Conservation (phyloP, 1,140 invertebrate genomes). For the Eulimnadia texana region DNA sequence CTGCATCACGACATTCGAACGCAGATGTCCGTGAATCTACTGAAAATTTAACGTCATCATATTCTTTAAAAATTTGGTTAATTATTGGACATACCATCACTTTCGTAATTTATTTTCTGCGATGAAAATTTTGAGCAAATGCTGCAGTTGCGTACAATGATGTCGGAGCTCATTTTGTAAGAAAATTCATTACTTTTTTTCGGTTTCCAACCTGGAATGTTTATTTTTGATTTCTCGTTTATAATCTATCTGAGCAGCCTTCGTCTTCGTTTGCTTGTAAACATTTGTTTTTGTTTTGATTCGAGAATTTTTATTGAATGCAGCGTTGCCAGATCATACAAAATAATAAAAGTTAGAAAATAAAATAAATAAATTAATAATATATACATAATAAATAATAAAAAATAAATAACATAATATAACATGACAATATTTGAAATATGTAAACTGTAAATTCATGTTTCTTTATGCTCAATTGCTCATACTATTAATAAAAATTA, state of each 20-base stretch:
- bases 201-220: neutral
- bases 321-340: neutral
- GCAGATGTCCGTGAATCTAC: too few species aligned
- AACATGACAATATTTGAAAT: neutral
- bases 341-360: too few species aligned
- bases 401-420: neutral
- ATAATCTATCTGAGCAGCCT: too few species aligned
- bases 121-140: neutral
- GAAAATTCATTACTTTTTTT: neutral
- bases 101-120: neutral
- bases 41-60: too few species aligned
- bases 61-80: too few species aligned
- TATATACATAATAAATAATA: too few species aligned
- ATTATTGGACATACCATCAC: neutral
- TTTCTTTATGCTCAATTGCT: too few species aligned
- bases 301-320: neutral
- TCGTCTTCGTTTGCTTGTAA: neutral
- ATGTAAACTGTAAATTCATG: neutral
- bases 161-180: neutral
- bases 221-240: too few species aligned
- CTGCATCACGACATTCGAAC: slow-evolving; percentile 2
- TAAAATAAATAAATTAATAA: too few species aligned
- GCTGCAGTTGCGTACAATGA: neutral
- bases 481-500: too few species aligned
- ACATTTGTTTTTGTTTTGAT: neutral